Base-by-base conservation (phyloP, 2,797 vertebrate genomes). In the Melanotaenia parkinsoni region DNA sequence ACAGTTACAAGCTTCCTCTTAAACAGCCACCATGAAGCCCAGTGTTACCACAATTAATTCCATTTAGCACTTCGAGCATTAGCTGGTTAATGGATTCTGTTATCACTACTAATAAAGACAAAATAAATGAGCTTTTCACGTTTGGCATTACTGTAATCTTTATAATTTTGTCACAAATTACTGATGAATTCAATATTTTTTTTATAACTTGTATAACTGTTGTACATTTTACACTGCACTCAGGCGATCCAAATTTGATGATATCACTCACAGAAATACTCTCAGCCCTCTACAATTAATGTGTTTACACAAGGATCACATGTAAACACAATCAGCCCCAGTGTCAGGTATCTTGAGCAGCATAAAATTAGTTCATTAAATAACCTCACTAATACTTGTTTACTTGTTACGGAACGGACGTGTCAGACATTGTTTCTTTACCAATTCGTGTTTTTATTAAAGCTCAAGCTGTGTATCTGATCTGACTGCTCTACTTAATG, bases 311-410 rank as follows among this genome's bases (percentile, higher is more conserved):
- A 67, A 45, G 28, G 3, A 67, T 58, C 22, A 71, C 4, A n/a
- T 76, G 58, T 45, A 32, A 70, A 59, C 35, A 63, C 20, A 73
- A 32, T 14, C 38, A 4, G 11, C 22, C 40, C 3, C 7, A 14
- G 28, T 33, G 0, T 6, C 63, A 70, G 37, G 64, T 0, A 58
- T 18, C 9, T 6, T n/a, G 37, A 68, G 43, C 33, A 50, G 50
- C 26, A 3, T 32, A 24, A 28, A 54, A 58, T 61, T 47, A 57
- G 35, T 32, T 30, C 0, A 80, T 67, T 28, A 66, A 62, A 76
- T 18, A 43, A 53, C 58, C 56, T 14, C 40, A 18, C 57, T 45
- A 67, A 51, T 4, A 45, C 56, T 24, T 3, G 24, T 26, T 12
- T 3, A 18, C 22, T 54, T 33, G 56, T 32, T 47, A 33, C 9